phyloP scores from a whole-genome alignment of 1,140 invertebrate species.

The Zophobas morio region DNA sequence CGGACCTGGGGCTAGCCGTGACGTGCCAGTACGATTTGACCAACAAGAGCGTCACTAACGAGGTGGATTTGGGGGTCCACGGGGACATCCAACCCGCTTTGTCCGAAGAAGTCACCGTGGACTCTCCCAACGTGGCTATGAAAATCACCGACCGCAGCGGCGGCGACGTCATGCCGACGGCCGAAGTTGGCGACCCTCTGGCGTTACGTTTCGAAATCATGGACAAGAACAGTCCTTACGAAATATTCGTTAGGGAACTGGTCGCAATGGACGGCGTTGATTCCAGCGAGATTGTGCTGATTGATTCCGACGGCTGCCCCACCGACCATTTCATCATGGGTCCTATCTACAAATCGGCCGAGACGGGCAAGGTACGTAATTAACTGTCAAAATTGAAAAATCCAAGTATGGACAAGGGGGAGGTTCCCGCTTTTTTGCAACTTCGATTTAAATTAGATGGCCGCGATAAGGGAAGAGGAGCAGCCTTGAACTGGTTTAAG shows the following conservation, averaged over 20 bases:
- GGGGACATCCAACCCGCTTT: conserved; percentile 81
- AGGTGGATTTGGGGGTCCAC: conserved; percentile 90
- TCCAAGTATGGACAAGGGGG: conserved; percentile 1
- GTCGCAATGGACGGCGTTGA: conserved; percentile 95
- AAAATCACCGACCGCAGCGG: conserved; percentile 90
- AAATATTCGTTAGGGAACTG: conserved; percentile 94
- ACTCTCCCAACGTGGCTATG: conserved; percentile 95
- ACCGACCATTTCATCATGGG: conserved; percentile 95
- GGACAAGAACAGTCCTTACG: conserved; percentile 92
- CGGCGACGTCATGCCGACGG: conserved; percentile 84
- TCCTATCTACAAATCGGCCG: conserved; percentile 85
- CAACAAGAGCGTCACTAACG: conserved; percentile 94
- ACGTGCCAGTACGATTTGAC: conserved; percentile 95
- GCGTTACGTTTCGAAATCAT: conserved; percentile 93
- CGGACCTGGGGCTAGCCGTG: conserved; percentile 91
- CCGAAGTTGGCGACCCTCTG: conserved; percentile 91
- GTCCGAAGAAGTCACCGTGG: conserved; percentile 89
- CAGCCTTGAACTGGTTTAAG: neutral
- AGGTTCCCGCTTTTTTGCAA: neutral
- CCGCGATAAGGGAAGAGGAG: neutral
- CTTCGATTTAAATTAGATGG: conserved; percentile 12
- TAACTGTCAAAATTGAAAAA: conserved; percentile 20
- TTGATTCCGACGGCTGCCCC: conserved; percentile 93
- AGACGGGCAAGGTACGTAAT: conserved; percentile 79
- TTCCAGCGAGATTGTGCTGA: conserved; percentile 91